These are phyloP conservation scores for Laothoe populi DNA, from an alignment of 2,888 invertebrate species.

Conservation along the genomic window DNA sequence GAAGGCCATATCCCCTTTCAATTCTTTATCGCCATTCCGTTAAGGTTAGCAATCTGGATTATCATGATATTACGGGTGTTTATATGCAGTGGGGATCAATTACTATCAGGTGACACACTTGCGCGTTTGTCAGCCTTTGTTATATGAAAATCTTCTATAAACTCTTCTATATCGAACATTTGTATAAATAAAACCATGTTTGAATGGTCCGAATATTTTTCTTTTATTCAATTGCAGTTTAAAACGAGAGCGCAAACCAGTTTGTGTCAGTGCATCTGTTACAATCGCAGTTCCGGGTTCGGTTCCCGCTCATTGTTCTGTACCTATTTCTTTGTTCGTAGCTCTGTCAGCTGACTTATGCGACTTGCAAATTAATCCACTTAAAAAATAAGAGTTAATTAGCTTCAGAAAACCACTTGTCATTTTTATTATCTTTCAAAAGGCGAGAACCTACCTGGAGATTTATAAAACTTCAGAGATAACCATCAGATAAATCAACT, in stretches of 20 bases:
- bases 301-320: conserved; percentile 29
- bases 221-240: conserved; percentile 16
- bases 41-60: too few species aligned
- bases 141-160: too few species aligned
- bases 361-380: background rate
- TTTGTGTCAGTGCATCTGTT: conserved; percentile 47
- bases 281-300: conserved; percentile 51
- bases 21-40: too few species aligned
- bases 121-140: too few species aligned
- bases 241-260: conserved; percentile 45
- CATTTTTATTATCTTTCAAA: background rate
- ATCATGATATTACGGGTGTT: too few species aligned
- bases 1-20: too few species aligned
- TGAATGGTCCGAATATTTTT: conserved; percentile 16
- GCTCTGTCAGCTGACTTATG: background rate
- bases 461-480: background rate
- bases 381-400: background rate
- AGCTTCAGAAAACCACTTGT: background rate
- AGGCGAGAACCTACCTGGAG: background rate
- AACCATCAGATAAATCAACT: background rate
- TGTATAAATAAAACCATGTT: conserved; percentile 13
- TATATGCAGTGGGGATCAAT: too few species aligned
- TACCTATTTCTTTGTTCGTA: conserved; percentile 9
- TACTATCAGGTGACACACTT: too few species aligned
- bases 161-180: background rate